phyloP scores from a whole-genome alignment of 2,113 vertebrate genomes.

The Vidua macroura region DNA sequence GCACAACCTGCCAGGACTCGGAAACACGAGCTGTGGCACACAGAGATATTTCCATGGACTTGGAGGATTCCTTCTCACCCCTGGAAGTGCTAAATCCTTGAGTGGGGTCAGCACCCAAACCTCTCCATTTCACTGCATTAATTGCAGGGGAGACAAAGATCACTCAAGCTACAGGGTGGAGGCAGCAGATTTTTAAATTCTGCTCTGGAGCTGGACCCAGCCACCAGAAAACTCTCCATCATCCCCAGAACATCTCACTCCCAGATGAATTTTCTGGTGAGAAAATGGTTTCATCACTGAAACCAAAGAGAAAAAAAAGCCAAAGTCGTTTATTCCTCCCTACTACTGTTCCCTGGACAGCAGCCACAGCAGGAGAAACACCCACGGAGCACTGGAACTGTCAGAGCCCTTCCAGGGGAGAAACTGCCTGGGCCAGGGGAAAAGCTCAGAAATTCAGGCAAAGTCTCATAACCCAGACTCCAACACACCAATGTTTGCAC shows the following conservation, averaged over 20 bases:
- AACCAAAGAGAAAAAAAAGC: neutral
- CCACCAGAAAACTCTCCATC: neutral
- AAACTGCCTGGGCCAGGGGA: neutral
- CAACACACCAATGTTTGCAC: neutral
- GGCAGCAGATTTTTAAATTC: neutral
- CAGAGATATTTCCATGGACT: accelerated
- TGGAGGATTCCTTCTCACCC: neutral
- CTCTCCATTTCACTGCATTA: neutral
- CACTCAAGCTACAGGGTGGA: neutral
- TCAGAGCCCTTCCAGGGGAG: neutral
- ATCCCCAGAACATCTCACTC: neutral
- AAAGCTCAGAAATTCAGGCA: neutral
- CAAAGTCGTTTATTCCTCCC: neutral
- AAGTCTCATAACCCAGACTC: neutral
- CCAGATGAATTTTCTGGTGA: neutral
- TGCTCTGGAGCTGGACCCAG: neutral
- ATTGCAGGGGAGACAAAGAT: neutral
- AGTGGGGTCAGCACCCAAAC: neutral
- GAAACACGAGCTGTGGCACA: neutral
- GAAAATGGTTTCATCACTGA: neutral
- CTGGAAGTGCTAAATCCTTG: neutral
- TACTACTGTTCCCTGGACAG: neutral
- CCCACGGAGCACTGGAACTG: neutral
- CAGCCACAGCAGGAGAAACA: neutral
- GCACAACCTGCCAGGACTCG: accelerated